Evolutionary conservation across 2,888 invertebrate species (phyloP).

Genomic region (Sceliomorpha sp.): DNA sequence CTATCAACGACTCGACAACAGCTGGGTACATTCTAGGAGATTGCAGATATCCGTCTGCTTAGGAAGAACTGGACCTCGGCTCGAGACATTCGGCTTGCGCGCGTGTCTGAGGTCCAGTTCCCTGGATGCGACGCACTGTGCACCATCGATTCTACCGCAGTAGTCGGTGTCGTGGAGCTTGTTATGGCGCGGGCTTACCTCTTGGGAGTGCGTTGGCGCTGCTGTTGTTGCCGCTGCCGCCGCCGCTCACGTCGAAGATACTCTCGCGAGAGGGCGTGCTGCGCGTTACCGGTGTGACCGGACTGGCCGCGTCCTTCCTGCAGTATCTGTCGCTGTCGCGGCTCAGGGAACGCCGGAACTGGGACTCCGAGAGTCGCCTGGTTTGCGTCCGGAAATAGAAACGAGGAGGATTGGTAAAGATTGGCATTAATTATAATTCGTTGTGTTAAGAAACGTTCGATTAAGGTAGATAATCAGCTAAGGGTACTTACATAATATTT

Average conservation of each 20-base stretch:
- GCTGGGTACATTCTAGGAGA: conserved; percentile 74
- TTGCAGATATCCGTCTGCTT: too few species aligned
- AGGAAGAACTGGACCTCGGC: too few species aligned
- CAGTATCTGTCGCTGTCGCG: conserved; percentile 73
- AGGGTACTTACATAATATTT: too few species aligned
- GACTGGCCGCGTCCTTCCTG: conserved; percentile 63
- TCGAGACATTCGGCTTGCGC: too few species aligned
- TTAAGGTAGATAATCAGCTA: too few species aligned
- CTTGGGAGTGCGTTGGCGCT: conserved; percentile 75
- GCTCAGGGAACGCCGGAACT: conserved; percentile 72
- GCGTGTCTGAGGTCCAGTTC: conserved; percentile 56
- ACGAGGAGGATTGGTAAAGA: too few species aligned
- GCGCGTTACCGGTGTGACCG: conserved; percentile 66
- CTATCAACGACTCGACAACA: conserved; percentile 80
- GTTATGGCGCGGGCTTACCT: conserved; percentile 67
- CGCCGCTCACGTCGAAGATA: conserved; percentile 72
- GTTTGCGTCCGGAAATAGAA: not conserved
- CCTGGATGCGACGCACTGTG: conserved; percentile 8
- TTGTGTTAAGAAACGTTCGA: too few species aligned
- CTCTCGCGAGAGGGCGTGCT: conserved; percentile 70
- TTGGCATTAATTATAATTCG: too few species aligned
- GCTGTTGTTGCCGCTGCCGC: conserved; percentile 67
- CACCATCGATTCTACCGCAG: too few species aligned
- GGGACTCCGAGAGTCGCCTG: conserved; percentile 75
- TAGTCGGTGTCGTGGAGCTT: too few species aligned